Evolutionary conservation across 2,797 vertebrate genomes (phyloP), one percentile per base, ranked within the genome.

Genomic region (Phylloscopus collybita): DNA sequence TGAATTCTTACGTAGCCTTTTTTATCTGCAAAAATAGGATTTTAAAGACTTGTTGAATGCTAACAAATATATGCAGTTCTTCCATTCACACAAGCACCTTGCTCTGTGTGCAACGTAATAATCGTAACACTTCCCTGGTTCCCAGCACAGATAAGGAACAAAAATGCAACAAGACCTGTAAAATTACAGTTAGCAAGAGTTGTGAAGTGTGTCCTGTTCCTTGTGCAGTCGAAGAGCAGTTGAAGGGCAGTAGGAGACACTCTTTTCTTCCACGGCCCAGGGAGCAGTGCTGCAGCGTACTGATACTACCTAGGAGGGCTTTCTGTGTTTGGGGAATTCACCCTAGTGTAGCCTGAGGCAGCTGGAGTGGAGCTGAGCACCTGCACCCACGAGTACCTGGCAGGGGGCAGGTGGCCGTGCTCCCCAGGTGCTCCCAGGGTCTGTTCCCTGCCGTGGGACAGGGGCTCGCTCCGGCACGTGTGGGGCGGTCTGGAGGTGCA

Each of bases 51-150:
- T 94, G 94, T 89, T 95, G 97, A 97, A 97, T 93, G 95, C 56
- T 22, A 97, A 97, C 92, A 95, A 93, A 97, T 97, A 97, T 98
- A 98, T 98, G 98, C 98, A 98, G 94, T 97, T 95, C 94, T 96
- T 96, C 87, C 96, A 78, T 96, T 97, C 70, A 65, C 94, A 97
- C 94, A 90, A 95, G 95, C 97, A 95, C 91, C 51, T 93, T 76
- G 75, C 94, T 86, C 88, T 91, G 81, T 94, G 91, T 96, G 95
- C 76, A 87, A 88, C 16, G 40, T 92, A 88, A 80, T 72, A 71
- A 70, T 89, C 51, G 50, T 75, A 97, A 93, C 86, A 76, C 89
- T 95, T 96, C 83, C 66, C 59, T 95, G 71, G 95, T 93, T 96
- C 93, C 88, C 88, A 79, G 56, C 91, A n/a, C 76, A 61, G 89